phyloP scores from a whole-genome alignment of 2,797 vertebrate genomes.

The Gorsachius magnificus region DNA sequence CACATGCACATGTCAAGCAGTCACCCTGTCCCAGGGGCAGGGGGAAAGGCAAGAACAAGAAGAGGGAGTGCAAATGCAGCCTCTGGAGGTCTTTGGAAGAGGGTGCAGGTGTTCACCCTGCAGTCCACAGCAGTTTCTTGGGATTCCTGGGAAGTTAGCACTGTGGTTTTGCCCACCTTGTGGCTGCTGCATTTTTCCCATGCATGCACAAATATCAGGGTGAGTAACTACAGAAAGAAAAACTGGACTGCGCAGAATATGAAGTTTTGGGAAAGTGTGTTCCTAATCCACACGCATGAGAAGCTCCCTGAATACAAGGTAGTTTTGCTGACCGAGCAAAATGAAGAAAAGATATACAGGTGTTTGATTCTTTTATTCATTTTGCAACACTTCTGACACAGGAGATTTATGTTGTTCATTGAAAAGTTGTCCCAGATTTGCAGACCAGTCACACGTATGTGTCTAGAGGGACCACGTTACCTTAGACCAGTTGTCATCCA shows the following conservation, averaged over 20 bases:
- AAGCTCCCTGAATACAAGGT: not conserved
- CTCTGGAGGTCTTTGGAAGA: not conserved
- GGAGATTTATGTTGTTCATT: not conserved
- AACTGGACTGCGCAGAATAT: not conserved
- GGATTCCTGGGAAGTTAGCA: not conserved
- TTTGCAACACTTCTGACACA: not conserved
- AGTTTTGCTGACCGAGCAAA: not conserved
- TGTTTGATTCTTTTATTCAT: not conserved
- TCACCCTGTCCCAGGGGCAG: not conserved
- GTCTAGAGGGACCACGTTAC: not conserved
- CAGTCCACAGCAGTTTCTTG: not conserved
- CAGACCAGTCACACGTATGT: not conserved
- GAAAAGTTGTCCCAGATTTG: not conserved
- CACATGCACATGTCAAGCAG: rapidly evolving
- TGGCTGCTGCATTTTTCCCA: not conserved
- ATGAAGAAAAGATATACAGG: rapidly evolving
- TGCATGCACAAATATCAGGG: not conserved
- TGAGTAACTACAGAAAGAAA: not conserved
- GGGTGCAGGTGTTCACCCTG: not conserved
- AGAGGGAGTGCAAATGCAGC: not conserved
- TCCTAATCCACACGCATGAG: rapidly evolving
- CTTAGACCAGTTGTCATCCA: not conserved
- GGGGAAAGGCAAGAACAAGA: not conserved
- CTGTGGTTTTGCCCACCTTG: not conserved
- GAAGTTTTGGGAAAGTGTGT: not conserved